Evolutionary conservation across 2,113 vertebrate species (phyloP).

Genomic region (Plecotus auritus): DNA sequence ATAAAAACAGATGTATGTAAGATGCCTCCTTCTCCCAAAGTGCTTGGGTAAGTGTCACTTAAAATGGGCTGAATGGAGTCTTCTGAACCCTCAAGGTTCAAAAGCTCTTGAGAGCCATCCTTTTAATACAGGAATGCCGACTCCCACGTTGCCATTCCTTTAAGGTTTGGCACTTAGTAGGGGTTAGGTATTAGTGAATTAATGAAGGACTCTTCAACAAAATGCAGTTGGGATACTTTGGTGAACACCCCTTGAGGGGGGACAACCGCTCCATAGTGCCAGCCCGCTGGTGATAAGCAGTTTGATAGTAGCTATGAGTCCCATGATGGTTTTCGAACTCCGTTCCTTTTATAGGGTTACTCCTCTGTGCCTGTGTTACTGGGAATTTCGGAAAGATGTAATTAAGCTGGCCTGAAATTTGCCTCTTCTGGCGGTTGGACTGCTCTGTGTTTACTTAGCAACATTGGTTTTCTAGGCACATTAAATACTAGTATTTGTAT

Average conservation of each 20-base stretch:
- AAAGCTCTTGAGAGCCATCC: neutral
- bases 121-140: neutral
- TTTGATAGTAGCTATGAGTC: neutral
- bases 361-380: neutral
- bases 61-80: neutral
- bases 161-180: neutral
- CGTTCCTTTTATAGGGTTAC: neutral
- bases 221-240: neutral
- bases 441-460: neutral
- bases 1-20: neutral
- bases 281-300: neutral
- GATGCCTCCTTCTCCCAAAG: neutral
- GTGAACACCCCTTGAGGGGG: neutral
- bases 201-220: neutral
- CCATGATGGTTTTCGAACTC: neutral
- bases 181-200: neutral
- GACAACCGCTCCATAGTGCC: neutral
- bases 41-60: neutral
- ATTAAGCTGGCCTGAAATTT: neutral
- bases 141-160: neutral
- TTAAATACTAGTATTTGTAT: slow-evolving; percentile 11
- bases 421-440: neutral
- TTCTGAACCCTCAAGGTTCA: neutral
- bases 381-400: slow-evolving; percentile 12
- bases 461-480: neutral